Evolutionary conservation across 2,888 invertebrate genomes (phyloP).

Genomic region (Philhelius pedissequus): DNA sequence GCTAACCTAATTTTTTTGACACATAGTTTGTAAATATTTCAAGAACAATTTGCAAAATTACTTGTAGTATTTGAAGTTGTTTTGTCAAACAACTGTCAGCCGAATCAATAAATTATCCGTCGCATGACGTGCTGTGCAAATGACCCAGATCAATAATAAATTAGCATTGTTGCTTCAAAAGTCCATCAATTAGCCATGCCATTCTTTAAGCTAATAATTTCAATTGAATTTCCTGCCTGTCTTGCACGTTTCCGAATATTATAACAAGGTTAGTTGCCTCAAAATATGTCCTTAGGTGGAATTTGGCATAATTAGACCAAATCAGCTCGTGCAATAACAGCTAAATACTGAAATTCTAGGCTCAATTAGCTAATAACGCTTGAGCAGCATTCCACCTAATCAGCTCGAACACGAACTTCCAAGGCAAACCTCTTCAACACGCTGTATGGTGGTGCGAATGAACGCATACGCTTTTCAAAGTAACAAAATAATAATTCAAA

Average conservation of each 20-base stretch:
- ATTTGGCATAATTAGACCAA: conserved; percentile 25
- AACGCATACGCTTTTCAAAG: conserved; percentile 28
- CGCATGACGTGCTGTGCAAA: not conserved
- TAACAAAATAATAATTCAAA: not conserved
- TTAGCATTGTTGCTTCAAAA: not conserved
- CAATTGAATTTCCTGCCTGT: conserved; percentile 40
- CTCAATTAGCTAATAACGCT: conserved; percentile 51
- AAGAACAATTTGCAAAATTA: not conserved
- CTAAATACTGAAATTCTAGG: conserved; percentile 48
- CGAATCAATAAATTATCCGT: not conserved
- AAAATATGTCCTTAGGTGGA: conserved; percentile 47
- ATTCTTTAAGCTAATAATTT: not conserved
- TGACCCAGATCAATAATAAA: not conserved
- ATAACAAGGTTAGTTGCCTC: conserved; percentile 38
- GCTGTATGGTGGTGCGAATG: conserved; percentile 22
- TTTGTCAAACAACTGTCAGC: not conserved
- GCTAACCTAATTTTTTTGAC: not conserved
- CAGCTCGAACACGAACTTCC: conserved; percentile 28
- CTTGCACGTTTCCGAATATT: not conserved
- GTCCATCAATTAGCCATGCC: conserved; percentile 11
- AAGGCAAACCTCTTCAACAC: conserved; percentile 41
- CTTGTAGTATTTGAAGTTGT: not conserved
- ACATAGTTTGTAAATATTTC: not conserved
- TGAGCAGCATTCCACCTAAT: conserved; percentile 43
- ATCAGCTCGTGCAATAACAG: not conserved